A percentile compares a stretch with the other conserved stretches of the same genome.
Conservation (phyloP, 2,797 vertebrate species). For the Sciurus carolinensis region DNA sequence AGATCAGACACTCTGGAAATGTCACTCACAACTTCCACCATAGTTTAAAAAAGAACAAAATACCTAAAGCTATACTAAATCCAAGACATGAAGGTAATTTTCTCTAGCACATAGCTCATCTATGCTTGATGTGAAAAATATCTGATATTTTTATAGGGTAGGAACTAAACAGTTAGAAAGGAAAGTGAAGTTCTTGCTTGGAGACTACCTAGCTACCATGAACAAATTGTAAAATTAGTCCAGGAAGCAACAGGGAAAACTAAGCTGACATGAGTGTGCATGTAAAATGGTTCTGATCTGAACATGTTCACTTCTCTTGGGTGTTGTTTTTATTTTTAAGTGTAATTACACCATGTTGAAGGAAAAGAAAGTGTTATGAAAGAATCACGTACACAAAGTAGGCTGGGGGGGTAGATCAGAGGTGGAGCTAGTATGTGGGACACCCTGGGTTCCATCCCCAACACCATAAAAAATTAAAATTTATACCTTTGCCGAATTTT, state of each 20-base stretch:
- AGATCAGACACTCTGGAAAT: neutral
- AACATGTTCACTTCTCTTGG: neutral
- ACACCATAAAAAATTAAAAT: neutral
- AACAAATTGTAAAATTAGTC: neutral
- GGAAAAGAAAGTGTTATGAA: neutral
- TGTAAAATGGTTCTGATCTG: neutral
- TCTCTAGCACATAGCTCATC: neutral
- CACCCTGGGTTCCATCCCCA: neutral
- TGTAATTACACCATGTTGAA: neutral
- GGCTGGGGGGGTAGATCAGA: too few relatives aligned
- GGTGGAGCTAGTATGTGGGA: too few relatives aligned
- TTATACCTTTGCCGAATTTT: neutral
- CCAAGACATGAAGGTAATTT: neutral
- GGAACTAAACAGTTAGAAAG: conserved; percentile 43
- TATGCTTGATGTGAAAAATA: conserved; percentile 45
- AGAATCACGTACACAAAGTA: neutral
- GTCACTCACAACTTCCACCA: neutral
- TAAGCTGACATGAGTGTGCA: neutral
- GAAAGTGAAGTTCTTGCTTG: neutral
- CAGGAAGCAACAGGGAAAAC: neutral
- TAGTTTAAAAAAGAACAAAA: conserved; percentile 1
- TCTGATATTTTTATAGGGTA: neutral
- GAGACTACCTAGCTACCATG: neutral
- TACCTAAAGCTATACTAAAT: neutral
- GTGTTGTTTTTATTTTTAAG: neutral